Evolutionary conservation across 2,888 invertebrate genomes (phyloP), one percentile per base, ranked within the genome.

Genomic region (Salticus scenicus): DNA sequence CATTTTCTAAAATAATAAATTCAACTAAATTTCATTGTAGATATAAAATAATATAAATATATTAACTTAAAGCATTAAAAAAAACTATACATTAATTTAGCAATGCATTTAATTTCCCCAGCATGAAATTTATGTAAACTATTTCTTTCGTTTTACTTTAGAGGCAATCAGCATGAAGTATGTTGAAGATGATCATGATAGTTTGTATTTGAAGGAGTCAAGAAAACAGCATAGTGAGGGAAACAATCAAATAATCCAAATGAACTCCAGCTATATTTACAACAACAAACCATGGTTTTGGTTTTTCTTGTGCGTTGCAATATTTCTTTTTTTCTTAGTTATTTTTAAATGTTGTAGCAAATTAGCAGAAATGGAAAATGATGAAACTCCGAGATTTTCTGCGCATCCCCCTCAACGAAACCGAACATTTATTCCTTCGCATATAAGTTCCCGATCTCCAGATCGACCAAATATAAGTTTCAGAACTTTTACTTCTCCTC

Each of bases 101-200:
- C n/a, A n/a, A n/a, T n/a, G n/a, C n/a, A n/a, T n/a, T n/a, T n/a
- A n/a, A n/a, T n/a, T n/a, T n/a, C n/a, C n/a, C n/a, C n/a, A n/a
- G n/a, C n/a, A n/a, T n/a, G n/a, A n/a, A 37, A 63, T 28, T 81
- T 42, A 28, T 81, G 74, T 69, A 69, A 66, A 28, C 28, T 41
- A 63, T 74, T 81, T 81, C 51, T 80, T 73, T 79, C 72, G 31
- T 74, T 67, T 28, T 33, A 37, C 74, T 81, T 57, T 81, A 81
- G 81, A 57, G 51, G 63, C 37, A 67, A 74, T 30, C 17, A 14
- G 66, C 24, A 57, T 57, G 57, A 24, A 57, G 57, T 5, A 17
- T 17, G 31, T 63, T 42, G 69, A 63, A 1, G 74, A 74, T 12
- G 57, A 10, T 51, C 27, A n/a, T 7, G 41, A 47, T 28, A 41